phyloP scores from a whole-genome alignment of 2,113 vertebrate species.

The Myiozetetes cayanensis region DNA sequence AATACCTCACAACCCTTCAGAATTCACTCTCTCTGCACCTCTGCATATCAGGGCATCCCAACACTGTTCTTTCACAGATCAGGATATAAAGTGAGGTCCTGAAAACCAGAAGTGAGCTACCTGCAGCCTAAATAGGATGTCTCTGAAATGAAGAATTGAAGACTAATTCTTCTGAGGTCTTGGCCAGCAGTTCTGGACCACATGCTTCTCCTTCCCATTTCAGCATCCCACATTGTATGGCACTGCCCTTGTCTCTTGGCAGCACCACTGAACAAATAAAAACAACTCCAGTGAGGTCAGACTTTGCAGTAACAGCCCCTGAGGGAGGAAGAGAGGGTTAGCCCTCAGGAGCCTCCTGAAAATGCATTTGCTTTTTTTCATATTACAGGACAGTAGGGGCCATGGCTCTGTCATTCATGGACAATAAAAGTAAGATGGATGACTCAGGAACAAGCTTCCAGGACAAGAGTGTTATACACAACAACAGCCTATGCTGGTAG shows the following conservation, averaged over 20 bases:
- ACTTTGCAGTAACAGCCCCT: background rate
- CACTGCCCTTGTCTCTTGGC: background rate
- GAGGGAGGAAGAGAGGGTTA: background rate
- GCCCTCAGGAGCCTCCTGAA: background rate
- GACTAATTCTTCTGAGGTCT: background rate
- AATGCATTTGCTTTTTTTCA: background rate
- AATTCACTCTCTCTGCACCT: background rate
- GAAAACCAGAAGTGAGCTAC: background rate
- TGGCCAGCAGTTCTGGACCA: background rate
- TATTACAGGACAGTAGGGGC: background rate
- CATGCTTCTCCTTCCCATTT: background rate
- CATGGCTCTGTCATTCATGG: background rate
- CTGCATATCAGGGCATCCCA: background rate
- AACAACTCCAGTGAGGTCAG: background rate
- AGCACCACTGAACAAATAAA: constrained; percentile 3
- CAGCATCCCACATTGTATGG: background rate
- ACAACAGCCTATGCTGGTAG: background rate
- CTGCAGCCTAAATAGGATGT: background rate
- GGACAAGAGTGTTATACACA: background rate
- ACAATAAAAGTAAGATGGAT: background rate
- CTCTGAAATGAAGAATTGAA: background rate
- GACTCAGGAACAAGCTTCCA: background rate
- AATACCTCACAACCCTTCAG: background rate
- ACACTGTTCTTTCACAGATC: background rate
- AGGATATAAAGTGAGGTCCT: background rate